Evolutionary conservation across 2,113 vertebrate species (phyloP), one percentile per base, ranked within the genome.

Genomic region (Leptobrachium leishanense): DNA sequence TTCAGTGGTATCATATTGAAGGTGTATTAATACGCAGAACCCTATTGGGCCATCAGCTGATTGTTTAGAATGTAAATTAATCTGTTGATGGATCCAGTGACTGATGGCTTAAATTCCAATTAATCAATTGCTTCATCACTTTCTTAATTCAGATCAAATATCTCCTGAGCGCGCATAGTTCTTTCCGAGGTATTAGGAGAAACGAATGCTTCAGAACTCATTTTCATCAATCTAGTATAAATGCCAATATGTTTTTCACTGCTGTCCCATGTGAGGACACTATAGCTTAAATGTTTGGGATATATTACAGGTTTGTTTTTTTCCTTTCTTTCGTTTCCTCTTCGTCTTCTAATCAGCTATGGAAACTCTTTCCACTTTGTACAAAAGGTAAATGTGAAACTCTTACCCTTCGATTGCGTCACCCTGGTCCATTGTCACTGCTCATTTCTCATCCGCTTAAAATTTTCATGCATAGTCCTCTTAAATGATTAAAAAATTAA

Each of bases 111-210:
- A 92, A 95, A 95, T 98, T 96, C 95, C 95, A 95, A 95, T 98
- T 95, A 96, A 97, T 98, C 96, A 97, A 94, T 97, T 95, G 92
- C 92, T 97, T 97, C 94, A 94, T 97, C 86, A 87, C 91, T 96
- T 98, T 94, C 93, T 94, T 96, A 95, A 97, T 96, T 97, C 95
- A 95, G 95, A 96, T 97, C 94, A 97, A 95, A 94, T 97, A 94
- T 96, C 96, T 96, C 93, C 89, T 90, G 92, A 95, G 92, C 91
- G 91, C 92, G 90, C 90, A 91, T 84, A 90, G 87, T 89, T 95
- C 92, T 92, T 94, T 91, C 83, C 88, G 85, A 88, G 85, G 88
- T 94, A 93, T 95, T 96, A 94, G 90, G 88, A 95, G 91, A 96
- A 96, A 95, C 92, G 90, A 95, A 95, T 94, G 92, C 92, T 94